Evolutionary conservation across 2,888 invertebrate genomes (phyloP), one percentile per base, ranked within the genome.

Genomic region (Papilio demoleus): DNA sequence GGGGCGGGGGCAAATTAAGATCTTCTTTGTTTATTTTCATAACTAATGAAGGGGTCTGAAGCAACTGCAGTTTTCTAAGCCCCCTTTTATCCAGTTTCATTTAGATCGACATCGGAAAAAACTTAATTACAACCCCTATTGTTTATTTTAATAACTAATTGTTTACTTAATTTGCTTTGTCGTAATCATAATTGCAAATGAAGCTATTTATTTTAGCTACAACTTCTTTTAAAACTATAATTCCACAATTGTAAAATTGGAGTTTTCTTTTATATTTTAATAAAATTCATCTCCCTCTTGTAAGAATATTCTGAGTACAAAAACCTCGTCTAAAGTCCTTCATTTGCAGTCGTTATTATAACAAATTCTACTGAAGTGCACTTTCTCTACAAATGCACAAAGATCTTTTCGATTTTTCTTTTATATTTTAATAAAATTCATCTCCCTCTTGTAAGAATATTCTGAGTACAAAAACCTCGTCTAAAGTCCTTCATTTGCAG

Each of bases 1-100:
- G 24, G 24, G n/a, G 1, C 14, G 53, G 24, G 53, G n/a, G n/a
- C 24, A n/a, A 27, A 27, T 27, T 53, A 17, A 17, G 17, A 56
- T 31, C 9, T 56, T 31, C 53, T n/a, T 53, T 53, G 27, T 53
- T 27, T 53, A 27, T 53, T n/a, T 27, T 53, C 53, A 56, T 31
- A 27, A 56, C n/a, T 56, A 56, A 56, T 56, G 31, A 56, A 17
- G 31, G 31, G 27, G 53, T 27, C 53, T 6, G 6, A 50, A 1
- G 2, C 19, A 50, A 27, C 47, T 22, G 0, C 12, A 47, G 4
- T 47, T 4, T 11, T 47, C 47, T 47, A 47, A 47, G 22, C 47
- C 12, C 22, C 1, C 3, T 22, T 45, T 22, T 22, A 47, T 22
- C 1, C 12, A 42, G 42, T 42, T 42, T 45, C n/a, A 19, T 19